Base-by-base conservation (phyloP, 2,888 invertebrate genomes). In the Escarpia spicata region DNA sequence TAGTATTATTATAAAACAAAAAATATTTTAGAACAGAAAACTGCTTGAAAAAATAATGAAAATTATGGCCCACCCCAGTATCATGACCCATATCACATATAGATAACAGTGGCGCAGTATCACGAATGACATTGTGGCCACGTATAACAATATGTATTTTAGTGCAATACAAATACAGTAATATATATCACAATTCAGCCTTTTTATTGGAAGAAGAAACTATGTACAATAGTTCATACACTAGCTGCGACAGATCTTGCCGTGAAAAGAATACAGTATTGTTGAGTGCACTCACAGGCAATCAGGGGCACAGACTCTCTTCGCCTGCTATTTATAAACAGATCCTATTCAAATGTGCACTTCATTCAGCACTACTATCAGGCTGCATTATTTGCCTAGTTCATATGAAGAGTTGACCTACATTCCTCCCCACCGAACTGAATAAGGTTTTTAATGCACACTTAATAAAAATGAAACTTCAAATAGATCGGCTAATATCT, bases 381-480 rank as follows among this genome's bases (percentile, higher is more conserved):
- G 75, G 75, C 75, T 26, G 75, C n/a, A 75, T 75, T 75, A 75
- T 75, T n/a, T 75, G 75, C 75, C 75, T 75, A n/a, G 75, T 26
- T 75, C 75, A 26, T 75, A 6, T 75, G 75, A 75, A 75, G 75
- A 26, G 75, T 26, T 75, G 75, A 75, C 75, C 75, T 75, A 75
- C n/a, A 75, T 75, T 75, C 75, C n/a, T 75, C 75, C 9, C 52
- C 52, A 52, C 52, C 52, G 52, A 52, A 3, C 9, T 52, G 52
- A 52, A 52, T 15, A 19, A 19, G 75, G 15, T 75, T 75, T 75
- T 75, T 75, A 2, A 26, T 75, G 75, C 19, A 75, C n/a, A n/a
- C 75, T 6, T 4, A 75, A 26, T 4, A 75, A 75, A 15, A 75
- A 19, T 75, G 19, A 75, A 75, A 75, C 75, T 75, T 75, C 19